Conservation (phyloP, 2,888 invertebrate species). For the Sipunculus nudus region DNA sequence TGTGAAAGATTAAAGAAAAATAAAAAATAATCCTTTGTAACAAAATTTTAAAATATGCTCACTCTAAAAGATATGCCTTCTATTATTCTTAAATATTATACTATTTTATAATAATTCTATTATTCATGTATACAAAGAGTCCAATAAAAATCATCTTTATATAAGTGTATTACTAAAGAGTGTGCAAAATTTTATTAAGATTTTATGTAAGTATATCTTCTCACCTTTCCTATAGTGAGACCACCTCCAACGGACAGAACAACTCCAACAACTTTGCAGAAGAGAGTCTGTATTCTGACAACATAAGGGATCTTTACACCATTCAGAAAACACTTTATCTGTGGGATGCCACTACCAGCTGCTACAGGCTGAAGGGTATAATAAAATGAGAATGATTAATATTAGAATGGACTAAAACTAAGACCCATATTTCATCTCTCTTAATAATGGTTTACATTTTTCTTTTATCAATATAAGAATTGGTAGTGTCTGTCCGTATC, state of each 20-base stretch:
- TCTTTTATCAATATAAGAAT: too few relatives aligned
- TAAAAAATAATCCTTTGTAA: too few relatives aligned
- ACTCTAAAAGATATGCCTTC: neutral
- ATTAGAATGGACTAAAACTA: neutral
- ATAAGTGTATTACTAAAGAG: too few relatives aligned
- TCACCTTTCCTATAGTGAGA: conserved; percentile 65
- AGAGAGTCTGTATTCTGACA: conserved; percentile 58
- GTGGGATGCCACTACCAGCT: conserved; percentile 65
- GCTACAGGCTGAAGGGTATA: conserved; percentile 59
- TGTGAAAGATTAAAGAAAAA: too few relatives aligned
- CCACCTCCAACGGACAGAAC: conserved; percentile 64
- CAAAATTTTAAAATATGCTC: too few relatives aligned
- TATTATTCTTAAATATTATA: neutral
- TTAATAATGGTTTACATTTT: too few relatives aligned
- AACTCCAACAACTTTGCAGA: conserved; percentile 63
- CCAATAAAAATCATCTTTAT: neutral
- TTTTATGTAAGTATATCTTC: too few relatives aligned
- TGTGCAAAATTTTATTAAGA: too few relatives aligned
- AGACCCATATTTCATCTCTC: neutral
- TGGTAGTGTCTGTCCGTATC: too few relatives aligned
- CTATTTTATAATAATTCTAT: neutral
- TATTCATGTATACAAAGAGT: neutral
- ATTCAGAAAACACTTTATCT: conserved; percentile 65
- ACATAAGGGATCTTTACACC: conserved; percentile 64
- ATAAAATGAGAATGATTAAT: neutral